These are phyloP conservation scores for Saxidomus purpurata DNA, from an alignment of 1,140 invertebrate genomes.

Conservation along the genomic window DNA sequence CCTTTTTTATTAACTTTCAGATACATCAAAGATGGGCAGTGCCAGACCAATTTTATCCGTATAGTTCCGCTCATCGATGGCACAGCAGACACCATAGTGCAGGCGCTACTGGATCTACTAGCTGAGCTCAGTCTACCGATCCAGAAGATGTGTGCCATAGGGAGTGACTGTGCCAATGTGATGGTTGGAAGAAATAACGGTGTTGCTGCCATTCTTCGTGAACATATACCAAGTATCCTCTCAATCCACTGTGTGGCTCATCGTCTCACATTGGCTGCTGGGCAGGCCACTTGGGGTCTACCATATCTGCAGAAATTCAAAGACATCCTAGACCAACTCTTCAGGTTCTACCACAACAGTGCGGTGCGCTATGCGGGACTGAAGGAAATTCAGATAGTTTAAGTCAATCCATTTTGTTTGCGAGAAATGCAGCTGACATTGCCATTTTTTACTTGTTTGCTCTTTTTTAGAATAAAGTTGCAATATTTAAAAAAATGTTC, in stretches of 20 bases:
- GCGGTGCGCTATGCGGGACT: background rate
- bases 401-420: background rate
- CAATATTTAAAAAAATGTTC: too few relatives aligned
- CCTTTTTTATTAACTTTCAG: too few relatives aligned
- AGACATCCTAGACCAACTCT: background rate
- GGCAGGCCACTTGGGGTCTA: background rate
- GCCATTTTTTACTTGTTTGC: too few relatives aligned
- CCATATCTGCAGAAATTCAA: background rate
- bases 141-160: constrained; percentile 25
- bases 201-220: background rate
- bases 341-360: constrained; percentile 33
- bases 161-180: background rate
- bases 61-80: background rate
- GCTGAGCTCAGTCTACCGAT: background rate
- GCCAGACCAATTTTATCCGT: background rate
- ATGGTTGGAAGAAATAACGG: background rate
- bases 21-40: background rate
- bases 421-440: too few relatives aligned
- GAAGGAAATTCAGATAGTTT: background rate
- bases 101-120: background rate
- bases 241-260: constrained; percentile 3
- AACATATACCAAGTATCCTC: background rate
- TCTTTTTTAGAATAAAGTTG: too few relatives aligned
- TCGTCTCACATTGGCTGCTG: background rate
- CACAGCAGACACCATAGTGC: background rate